These are phyloP conservation scores for Ichneumoninae sp. DNA, from an alignment of 2,888 invertebrate species.

Conservation along the genomic window DNA sequence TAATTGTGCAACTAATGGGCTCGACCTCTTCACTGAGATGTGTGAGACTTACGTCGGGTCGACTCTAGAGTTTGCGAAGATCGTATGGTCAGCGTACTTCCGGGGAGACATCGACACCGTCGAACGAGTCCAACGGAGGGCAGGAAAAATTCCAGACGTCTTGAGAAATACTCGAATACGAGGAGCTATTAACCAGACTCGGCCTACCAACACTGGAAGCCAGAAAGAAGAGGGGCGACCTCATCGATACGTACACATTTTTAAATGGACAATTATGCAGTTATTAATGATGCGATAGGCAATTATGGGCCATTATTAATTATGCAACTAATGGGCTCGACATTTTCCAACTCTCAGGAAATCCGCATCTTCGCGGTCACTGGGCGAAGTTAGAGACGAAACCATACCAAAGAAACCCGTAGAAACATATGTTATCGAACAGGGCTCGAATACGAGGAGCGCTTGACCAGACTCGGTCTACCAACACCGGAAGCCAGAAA, in stretches of 20 bases:
- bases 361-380: no score
- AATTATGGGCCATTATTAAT: no score
- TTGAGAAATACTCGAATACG: not conserved
- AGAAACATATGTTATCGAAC: no score
- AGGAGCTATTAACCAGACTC: not conserved
- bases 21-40: conserved; percentile 19
- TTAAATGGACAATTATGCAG: no score
- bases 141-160: not conserved
- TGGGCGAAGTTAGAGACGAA: no score
- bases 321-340: no score
- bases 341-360: no score
- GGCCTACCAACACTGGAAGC: not conserved
- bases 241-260: not conserved
- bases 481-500: not conserved
- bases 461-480: not conserved
- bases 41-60: conserved; percentile 41
- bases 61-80: conserved; percentile 13
- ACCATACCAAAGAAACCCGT: no score
- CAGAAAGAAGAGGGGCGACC: not conserved
- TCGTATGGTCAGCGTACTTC: conserved; percentile 36
- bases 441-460: not conserved
- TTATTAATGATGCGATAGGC: no score
- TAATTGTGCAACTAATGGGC: no score
- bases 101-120: conserved; percentile 9
- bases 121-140: conserved; percentile 23